A percentile compares a stretch with the other conserved stretches of the same genome.
Conservation (phyloP, 1,140 invertebrate genomes). For the Leptinotarsa undecemlineata region DNA sequence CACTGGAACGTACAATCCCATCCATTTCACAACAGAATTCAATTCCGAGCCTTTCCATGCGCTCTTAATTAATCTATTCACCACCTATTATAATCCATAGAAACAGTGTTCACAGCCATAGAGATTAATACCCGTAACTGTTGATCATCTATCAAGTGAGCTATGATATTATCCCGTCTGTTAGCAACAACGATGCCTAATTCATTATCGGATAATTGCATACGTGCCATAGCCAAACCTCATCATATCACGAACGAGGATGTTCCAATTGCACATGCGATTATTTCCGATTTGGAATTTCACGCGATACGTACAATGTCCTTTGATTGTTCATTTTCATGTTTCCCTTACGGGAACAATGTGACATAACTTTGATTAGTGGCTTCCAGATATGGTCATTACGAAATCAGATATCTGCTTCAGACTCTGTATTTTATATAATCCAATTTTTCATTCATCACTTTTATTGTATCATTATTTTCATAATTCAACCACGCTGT, state of each 20-base stretch:
- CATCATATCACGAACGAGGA: conserved; percentile 12
- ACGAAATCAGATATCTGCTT: too few relatives aligned
- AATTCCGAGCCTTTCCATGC: neutral
- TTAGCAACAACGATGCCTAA: conserved; percentile 31
- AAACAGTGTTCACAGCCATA: conserved; percentile 20
- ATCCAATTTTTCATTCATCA: too few relatives aligned
- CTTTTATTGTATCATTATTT: too few relatives aligned
- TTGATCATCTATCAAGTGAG: conserved; percentile 27
- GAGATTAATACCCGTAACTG: conserved; percentile 25
- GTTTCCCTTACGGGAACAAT: too few relatives aligned
- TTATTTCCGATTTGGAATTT: neutral
- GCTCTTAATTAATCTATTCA: conserved; percentile 12
- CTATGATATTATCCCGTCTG: conserved; percentile 34
- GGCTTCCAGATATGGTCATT: too few relatives aligned
- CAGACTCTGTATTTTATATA: too few relatives aligned
- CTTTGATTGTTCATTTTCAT: neutral
- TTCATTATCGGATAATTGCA: conserved; percentile 37
- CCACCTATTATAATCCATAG: conserved; percentile 23
- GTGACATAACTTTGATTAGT: too few relatives aligned
- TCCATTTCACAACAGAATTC: neutral
- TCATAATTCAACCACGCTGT: too few relatives aligned
- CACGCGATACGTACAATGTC: neutral
- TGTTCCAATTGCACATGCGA: conserved; percentile 11
- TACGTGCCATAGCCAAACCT: conserved; percentile 34
- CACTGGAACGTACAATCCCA: conserved; percentile 1